phyloP scores from a whole-genome alignment of 2,888 invertebrate genomes.

The Agrotis puta region DNA sequence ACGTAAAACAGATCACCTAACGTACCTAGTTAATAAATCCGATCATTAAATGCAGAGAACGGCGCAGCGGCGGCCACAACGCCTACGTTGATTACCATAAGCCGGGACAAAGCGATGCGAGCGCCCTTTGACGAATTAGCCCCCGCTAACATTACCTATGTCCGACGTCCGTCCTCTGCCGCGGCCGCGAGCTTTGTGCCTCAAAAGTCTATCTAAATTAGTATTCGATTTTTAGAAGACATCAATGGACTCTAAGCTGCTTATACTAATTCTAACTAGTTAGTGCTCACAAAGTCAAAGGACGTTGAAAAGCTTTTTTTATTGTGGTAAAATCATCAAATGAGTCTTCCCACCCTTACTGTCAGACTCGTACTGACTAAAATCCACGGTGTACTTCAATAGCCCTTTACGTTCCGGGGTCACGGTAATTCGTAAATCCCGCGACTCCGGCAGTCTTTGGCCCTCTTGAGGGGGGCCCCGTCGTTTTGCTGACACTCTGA shows the following conservation, averaged over 20 bases:
- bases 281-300: slow-evolving; percentile 2
- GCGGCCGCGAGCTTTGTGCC: slow-evolving; percentile 62
- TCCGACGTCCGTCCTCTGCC: slow-evolving; percentile 68
- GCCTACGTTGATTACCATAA: slow-evolving; percentile 87
- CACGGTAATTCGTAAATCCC: too few relatives aligned
- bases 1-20: slow-evolving; percentile 56
- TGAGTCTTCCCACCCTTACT: too few relatives aligned
- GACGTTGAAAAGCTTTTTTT: slow-evolving; percentile 8
- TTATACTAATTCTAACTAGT: slow-evolving; percentile 3
- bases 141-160: slow-evolving; percentile 80
- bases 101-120: slow-evolving; percentile 85
- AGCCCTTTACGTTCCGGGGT: too few relatives aligned
- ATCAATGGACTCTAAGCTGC: slow-evolving; percentile 13
- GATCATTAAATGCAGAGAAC: slow-evolving; percentile 77
- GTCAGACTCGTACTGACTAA: too few relatives aligned
- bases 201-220: slow-evolving; percentile 55
- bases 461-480: too few relatives aligned
- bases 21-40: slow-evolving; percentile 72
- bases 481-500: too few relatives aligned
- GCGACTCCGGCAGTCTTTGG: too few relatives aligned
- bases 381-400: too few relatives aligned
- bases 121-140: slow-evolving; percentile 89
- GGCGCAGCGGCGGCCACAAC: slow-evolving; percentile 68
- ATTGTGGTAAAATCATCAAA: too few relatives aligned
- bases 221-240: slow-evolving; percentile 51